Base-by-base conservation (phyloP, 2,113 vertebrate genomes). In the Notechis scutatus region DNA sequence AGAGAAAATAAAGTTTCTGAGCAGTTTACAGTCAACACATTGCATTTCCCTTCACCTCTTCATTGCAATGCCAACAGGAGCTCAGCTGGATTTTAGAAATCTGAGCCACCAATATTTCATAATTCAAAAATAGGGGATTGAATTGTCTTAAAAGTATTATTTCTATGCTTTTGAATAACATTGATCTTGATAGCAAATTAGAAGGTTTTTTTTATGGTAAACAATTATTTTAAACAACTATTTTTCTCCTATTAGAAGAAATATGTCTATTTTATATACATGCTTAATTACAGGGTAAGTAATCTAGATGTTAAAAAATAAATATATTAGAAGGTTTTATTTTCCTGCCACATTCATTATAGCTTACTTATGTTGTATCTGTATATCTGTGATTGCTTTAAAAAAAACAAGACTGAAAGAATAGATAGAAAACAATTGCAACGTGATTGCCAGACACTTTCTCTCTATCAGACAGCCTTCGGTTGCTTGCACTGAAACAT, bases 401-500 rank as follows among this genome's bases (percentile, higher is more conserved):
- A 55, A 34, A 34, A 45, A 15, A 52, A 39, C 10, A 39, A 55
- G 26, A 55, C 4, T n/a, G 42, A 52, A 52, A 18, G 39, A 54
- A 93, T 34, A 52, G 23, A 64, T 81, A 87, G 69, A 90, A 81
- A 88, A 93, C 91, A 94, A 89, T 93, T 94, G 55, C 39, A 64
- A 69, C 0, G 1, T 42, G 23, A 86, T 81, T 24, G 1, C 85
- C 74, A 93, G 85, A 93, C 0, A 1, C 50, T 95, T 94, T 92
- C 54, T 94, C 95, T 86, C 90, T 88, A 92, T 61, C 90, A 1
- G 92, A 95, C 91, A 95, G 57, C 50, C 39, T 85, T 95, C 45
- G 93, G 91, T 93, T 94, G 95, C 91, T 96, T 94, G 24, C 89
- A 55, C 92, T 94, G 87, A 96, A 95, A 93, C 93, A 87, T 90